Conservation (phyloP, 2,888 invertebrate genomes). For the Campoletis raptor region DNA sequence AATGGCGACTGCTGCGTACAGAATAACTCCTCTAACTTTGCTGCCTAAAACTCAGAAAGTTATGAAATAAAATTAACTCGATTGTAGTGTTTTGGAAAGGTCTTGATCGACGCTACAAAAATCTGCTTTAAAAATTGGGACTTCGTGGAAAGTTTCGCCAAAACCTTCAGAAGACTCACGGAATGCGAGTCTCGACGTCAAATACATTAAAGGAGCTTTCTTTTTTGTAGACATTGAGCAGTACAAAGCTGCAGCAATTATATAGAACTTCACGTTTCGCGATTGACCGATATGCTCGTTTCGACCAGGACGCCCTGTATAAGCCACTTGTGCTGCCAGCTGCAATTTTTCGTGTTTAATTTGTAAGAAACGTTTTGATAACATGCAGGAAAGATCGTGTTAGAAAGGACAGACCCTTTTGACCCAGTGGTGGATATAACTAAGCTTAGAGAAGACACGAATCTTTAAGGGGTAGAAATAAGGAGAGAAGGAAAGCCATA, state of each 20-base stretch:
- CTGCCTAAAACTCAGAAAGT: not conserved
- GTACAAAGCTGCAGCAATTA: too few relatives aligned
- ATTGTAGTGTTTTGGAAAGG: not conserved
- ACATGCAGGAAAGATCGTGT: constrained; percentile 28
- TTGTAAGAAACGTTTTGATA: not conserved
- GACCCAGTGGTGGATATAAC: constrained; percentile 71
- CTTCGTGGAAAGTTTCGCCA: not conserved
- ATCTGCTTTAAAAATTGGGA: not conserved
- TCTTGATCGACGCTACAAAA: not conserved
- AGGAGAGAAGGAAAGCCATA: constrained; percentile 68
- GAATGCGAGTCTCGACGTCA: not conserved
- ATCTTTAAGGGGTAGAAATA: constrained; percentile 17
- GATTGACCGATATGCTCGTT: not conserved
- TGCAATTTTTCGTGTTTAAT: not conserved
- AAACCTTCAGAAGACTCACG: not conserved
- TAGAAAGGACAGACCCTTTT: constrained; percentile 39
- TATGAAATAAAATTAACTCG: not conserved
- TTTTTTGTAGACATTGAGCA: too few relatives aligned
- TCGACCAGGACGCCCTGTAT: not conserved
- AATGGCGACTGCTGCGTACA: not conserved
- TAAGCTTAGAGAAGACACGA: constrained; percentile 59
- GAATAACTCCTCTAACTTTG: not conserved
- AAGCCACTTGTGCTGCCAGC: not conserved
- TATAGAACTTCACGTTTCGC: too few relatives aligned
- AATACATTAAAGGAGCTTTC: not conserved